These are phyloP conservation scores for Menidia beryllina DNA, from an alignment of 2,113 vertebrate species.

Conservation along the genomic window DNA sequence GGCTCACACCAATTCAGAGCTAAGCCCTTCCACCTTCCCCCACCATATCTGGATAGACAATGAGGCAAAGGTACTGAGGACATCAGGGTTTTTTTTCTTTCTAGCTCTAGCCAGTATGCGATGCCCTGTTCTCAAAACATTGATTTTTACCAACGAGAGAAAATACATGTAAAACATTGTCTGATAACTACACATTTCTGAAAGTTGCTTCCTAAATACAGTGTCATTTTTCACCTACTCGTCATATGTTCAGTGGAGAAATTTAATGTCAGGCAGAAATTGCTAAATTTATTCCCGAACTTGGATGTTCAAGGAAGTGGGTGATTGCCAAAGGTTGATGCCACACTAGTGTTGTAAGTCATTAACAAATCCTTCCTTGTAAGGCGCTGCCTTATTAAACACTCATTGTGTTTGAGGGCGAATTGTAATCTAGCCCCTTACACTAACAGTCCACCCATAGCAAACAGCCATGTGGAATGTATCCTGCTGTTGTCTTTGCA, in stretches of 20 bases:
- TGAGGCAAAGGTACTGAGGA: too few species aligned
- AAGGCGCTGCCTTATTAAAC: neutral
- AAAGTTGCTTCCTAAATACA: neutral
- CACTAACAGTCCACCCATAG: neutral
- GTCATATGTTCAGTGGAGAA: neutral
- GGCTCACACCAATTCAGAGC: too few species aligned
- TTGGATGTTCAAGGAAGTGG: neutral
- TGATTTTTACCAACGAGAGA: too few species aligned
- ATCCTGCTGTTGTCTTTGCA: too few species aligned
- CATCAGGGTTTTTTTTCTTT: too few species aligned
- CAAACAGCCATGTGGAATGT: neutral
- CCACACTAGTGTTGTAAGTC: neutral
- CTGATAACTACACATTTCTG: neutral
- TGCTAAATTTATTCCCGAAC: neutral
- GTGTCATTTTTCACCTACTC: neutral
- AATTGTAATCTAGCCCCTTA: neutral
- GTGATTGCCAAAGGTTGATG: neutral
- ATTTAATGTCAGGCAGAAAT: neutral
- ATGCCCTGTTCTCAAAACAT: too few species aligned
- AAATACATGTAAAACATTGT: neutral
- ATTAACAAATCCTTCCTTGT: constrained; percentile 1
- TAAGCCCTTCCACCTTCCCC: too few species aligned
- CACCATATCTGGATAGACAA: too few species aligned
- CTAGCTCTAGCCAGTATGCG: too few species aligned
- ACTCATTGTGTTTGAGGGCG: constrained; percentile 3